Evolutionary conservation across 2,797 vertebrate genomes (phyloP).

Genomic region (Cyclopterus lumpus): DNA sequence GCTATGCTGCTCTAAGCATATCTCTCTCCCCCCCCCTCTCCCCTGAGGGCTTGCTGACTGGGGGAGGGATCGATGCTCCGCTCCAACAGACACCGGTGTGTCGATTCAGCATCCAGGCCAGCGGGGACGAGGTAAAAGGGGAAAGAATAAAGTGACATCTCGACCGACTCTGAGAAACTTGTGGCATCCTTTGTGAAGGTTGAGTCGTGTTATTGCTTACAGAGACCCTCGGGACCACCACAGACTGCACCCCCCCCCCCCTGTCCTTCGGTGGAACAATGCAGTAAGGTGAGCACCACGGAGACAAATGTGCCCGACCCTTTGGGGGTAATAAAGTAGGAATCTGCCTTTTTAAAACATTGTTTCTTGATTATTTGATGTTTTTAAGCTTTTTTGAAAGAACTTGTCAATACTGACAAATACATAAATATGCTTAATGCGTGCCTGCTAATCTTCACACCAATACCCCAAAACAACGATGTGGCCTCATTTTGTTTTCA

Average conservation of each 20-base stretch:
- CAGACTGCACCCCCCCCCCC: conserved; percentile 18
- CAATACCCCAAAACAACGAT: background rate
- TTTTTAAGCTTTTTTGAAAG: background rate
- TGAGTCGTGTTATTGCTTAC: conserved; percentile 64
- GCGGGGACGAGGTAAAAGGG: conserved; percentile 54
- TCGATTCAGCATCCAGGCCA: conserved; percentile 83
- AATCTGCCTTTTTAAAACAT: conserved; percentile 5
- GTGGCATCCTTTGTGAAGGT: conserved; percentile 75
- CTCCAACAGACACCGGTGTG: conserved; percentile 75
- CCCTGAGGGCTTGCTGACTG: conserved; percentile 64
- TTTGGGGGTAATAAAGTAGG: background rate
- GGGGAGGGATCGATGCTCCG: conserved; percentile 73
- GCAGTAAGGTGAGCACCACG: conserved; percentile 39
- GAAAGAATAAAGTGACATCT: conserved; percentile 64
- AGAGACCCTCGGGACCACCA: conserved; percentile 55
- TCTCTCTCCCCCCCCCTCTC: conserved; percentile 38
- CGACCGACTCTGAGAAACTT: conserved; percentile 65
- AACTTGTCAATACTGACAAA: background rate
- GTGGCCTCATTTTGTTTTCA: background rate
- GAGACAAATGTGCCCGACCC: conserved; percentile 11
- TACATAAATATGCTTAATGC: background rate
- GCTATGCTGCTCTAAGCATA: conserved; percentile 80
- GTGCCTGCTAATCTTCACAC: background rate
- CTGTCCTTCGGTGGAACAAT: conserved; percentile 52
- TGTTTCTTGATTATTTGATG: background rate